Evolutionary conservation across 2,113 vertebrate species (phyloP).

Genomic region (Elephantulus edwardii): DNA sequence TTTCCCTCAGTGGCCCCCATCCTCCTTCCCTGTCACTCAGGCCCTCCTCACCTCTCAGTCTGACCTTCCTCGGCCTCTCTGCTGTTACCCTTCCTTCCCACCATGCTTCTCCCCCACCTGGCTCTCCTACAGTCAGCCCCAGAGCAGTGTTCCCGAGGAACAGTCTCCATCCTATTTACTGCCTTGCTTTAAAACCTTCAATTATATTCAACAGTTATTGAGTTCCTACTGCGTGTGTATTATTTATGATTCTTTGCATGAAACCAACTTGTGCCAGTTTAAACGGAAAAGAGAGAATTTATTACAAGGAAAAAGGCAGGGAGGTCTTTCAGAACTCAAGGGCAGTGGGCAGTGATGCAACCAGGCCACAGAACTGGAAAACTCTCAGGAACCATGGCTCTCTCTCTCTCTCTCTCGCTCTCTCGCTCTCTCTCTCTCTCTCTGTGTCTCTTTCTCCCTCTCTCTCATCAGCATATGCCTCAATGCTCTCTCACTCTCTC

Average conservation of each 20-base stretch:
- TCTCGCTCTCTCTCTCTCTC: not conserved
- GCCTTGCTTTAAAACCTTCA: conserved; percentile 36
- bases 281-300: conserved; percentile 42
- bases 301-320: not conserved
- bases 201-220: conserved; percentile 44
- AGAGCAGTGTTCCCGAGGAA: not conserved
- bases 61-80: not conserved
- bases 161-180: conserved; percentile 24
- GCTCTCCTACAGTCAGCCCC: not conserved
- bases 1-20: not conserved
- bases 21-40: not conserved
- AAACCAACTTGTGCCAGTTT: conserved; percentile 48
- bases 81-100: not conserved
- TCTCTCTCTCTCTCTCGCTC: not conserved
- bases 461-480: too few species aligned
- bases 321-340: not conserved
- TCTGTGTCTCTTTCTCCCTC: not conserved
- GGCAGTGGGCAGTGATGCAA: conserved; percentile 32
- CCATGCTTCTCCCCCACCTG: not conserved
- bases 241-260: conserved; percentile 65
- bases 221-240: conserved; percentile 46
- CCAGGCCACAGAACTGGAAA: not conserved
- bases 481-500: too few species aligned
- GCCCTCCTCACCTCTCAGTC: not conserved
- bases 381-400: not conserved